phyloP scores from a whole-genome alignment of 2,113 vertebrate genomes.

The Chlorodrepanis virens region DNA sequence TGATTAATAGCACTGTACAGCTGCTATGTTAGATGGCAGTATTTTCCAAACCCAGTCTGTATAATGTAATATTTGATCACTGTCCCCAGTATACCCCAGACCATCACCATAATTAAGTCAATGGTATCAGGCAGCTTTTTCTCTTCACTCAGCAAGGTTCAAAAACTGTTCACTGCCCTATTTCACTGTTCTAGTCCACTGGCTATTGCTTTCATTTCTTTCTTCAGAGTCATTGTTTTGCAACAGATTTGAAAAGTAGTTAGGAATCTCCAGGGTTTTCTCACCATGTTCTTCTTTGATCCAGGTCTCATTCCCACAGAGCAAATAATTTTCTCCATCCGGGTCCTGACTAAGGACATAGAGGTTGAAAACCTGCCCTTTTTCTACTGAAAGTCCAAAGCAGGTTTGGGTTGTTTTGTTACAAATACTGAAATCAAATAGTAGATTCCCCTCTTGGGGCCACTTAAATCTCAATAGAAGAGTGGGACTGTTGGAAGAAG shows the following conservation, averaged over 20 bases:
- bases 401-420: neutral
- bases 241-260: neutral
- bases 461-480: neutral
- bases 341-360: neutral
- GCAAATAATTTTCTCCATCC: neutral
- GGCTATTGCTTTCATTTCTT: neutral
- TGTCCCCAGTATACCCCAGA: accelerated
- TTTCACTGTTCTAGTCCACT: neutral
- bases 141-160: neutral
- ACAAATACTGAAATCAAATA: neutral
- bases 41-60: neutral
- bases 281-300: neutral
- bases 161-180: neutral
- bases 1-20: neutral
- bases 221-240: neutral
- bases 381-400: neutral
- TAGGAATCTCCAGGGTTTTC: neutral
- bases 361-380: neutral
- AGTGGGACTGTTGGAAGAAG: neutral
- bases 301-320: neutral
- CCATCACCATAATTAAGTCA: neutral
- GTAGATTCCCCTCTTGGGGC: neutral
- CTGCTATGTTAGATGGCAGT: neutral
- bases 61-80: neutral
- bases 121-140: neutral